These are phyloP conservation scores for Clanis bilineata DNA, from an alignment of 2,888 invertebrate species.

Conservation along the genomic window DNA sequence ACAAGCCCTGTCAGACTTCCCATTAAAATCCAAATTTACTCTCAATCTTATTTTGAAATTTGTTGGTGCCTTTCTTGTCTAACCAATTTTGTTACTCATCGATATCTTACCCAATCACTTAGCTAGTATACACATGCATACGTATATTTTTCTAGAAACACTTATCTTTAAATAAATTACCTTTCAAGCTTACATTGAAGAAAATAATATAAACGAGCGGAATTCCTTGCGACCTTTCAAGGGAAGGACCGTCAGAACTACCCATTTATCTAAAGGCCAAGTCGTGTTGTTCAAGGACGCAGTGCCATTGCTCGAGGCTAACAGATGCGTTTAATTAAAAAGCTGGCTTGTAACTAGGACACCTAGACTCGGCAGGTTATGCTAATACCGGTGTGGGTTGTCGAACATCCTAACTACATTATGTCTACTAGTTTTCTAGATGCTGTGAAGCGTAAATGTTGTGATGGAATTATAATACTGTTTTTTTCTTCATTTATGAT, in stretches of 20 bases:
- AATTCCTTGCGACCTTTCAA: background rate
- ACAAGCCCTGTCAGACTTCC: no score
- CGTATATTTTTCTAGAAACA: background rate
- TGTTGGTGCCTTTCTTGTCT: no score
- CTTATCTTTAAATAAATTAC: background rate
- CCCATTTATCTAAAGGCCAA: background rate
- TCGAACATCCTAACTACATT: background rate
- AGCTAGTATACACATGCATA: no score
- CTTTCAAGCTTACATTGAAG: background rate
- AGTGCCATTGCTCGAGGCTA: conserved; percentile 7
- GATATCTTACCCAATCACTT: no score
- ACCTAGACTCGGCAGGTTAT: conserved; percentile 3
- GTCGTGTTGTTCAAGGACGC: background rate
- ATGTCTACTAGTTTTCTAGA: background rate
- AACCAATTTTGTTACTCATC: no score
- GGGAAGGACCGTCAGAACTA: background rate
- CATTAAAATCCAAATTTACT: no score
- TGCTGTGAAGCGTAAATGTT: background rate
- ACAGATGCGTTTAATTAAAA: conserved; percentile 11
- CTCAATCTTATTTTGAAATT: no score
- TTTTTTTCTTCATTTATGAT: no score
- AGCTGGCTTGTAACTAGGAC: conserved; percentile 2
- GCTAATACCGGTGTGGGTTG: background rate
- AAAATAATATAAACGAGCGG: background rate
- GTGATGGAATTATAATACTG: no score